phyloP scores from a whole-genome alignment of 30 jellyfish, hydroid and myxozoan genomes.

The Pseudorhiza aurosa region DNA sequence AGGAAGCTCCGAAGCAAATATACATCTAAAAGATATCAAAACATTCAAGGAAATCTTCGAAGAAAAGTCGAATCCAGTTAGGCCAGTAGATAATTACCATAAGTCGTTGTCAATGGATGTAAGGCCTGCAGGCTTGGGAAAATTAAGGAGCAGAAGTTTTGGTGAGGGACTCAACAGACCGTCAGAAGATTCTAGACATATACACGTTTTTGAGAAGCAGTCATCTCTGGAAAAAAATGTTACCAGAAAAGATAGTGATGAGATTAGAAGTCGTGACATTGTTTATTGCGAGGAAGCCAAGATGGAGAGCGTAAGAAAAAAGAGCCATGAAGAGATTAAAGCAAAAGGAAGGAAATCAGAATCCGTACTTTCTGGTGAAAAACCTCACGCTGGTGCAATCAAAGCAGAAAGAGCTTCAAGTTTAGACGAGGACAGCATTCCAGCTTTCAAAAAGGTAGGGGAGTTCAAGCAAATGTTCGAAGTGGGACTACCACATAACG shows the following conservation, averaged over 20 bases:
- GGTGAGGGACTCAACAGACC: slow-evolving; percentile 51
- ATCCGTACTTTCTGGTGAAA: neutral
- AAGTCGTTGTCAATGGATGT: slow-evolving; percentile 30
- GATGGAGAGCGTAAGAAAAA: neutral
- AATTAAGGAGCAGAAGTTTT: slow-evolving; percentile 24
- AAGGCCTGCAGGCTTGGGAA: neutral
- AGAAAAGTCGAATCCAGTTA: slow-evolving; percentile 19
- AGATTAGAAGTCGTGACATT: neutral
- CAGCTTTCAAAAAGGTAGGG: slow-evolving; percentile 35
- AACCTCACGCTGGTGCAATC: neutral
- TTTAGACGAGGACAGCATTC: slow-evolving; percentile 6
- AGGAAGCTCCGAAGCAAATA: slow-evolving; percentile 2
- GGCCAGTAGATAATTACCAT: slow-evolving; percentile 59
- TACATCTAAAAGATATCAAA: slow-evolving; percentile 30
- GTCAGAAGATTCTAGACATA: neutral
- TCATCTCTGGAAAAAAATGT: slow-evolving; percentile 24
- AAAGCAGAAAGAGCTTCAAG: neutral
- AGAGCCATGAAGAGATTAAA: slow-evolving; percentile 5
- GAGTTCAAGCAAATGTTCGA: slow-evolving; percentile 41
- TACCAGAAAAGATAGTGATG: neutral
- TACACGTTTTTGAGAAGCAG: slow-evolving; percentile 41
- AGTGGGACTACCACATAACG: neutral
- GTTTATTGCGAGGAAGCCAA: slow-evolving; percentile 56
- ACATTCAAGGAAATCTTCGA: slow-evolving; percentile 58
- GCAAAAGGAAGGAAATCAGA: neutral